phyloP scores from a whole-genome alignment of 1,140 invertebrate species.

The Fopius arisanus region DNA sequence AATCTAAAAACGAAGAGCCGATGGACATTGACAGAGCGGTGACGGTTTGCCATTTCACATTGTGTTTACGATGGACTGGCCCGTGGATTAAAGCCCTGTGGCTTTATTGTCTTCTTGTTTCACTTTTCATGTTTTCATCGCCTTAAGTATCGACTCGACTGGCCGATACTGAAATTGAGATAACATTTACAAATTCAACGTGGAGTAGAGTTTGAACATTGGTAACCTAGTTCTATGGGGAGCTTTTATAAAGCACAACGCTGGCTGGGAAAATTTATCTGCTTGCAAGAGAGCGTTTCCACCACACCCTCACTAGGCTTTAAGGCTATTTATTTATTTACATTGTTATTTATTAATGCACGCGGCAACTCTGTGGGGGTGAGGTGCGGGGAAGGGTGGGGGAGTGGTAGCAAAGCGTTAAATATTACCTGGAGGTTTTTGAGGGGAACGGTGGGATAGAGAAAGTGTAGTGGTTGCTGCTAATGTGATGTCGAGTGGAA shows the following conservation, averaged over 20 bases:
- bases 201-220: not conserved
- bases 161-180: not conserved
- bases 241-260: not conserved
- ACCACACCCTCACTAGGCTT: not conserved
- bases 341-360: conserved; percentile 9
- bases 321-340: conserved; percentile 9
- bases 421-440: not conserved
- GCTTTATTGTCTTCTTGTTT: not conserved
- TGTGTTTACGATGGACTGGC: conserved; percentile 4
- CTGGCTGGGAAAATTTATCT: not conserved
- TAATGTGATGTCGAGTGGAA: not conserved
- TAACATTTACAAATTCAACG: not conserved
- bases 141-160: not conserved
- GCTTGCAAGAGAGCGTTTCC: not conserved
- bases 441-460: not conserved
- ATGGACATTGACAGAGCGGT: not conserved
- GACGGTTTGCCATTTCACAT: conserved; percentile 2
- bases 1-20: not conserved
- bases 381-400: not conserved
- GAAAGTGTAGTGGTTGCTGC: not conserved
- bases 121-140: not conserved
- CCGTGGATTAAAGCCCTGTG: not conserved
- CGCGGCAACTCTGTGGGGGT: not conserved
- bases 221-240: not conserved
- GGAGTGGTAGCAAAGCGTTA: not conserved